Conservation (phyloP, 1,140 invertebrate species). For the Rhyzopertha dominica region DNA sequence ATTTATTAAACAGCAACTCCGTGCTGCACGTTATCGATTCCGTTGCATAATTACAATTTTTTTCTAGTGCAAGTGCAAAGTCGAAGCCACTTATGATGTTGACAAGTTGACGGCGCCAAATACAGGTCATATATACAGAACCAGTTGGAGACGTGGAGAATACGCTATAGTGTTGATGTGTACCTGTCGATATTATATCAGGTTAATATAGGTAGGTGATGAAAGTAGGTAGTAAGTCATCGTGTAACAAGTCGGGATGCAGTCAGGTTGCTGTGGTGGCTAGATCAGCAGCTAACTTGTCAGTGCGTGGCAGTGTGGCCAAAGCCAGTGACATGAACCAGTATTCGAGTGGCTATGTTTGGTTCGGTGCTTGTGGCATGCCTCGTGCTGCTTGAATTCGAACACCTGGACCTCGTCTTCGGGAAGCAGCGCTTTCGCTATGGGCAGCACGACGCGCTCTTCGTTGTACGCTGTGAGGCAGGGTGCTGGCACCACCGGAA, state of each 20-base stretch:
- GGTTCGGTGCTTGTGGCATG: neutral
- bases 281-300: conserved; percentile 13
- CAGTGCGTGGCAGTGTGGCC: conserved; percentile 15
- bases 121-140: too few species aligned
- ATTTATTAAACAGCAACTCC: too few species aligned
- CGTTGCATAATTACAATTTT: too few species aligned
- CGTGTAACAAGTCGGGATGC: conserved; percentile 22
- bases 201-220: too few species aligned
- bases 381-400: conserved; percentile 7
- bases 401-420: conserved; percentile 9
- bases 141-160: too few species aligned
- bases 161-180: too few species aligned
- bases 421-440: conserved; percentile 16
- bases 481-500: conserved; percentile 14
- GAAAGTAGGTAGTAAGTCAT: too few species aligned
- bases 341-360: conserved; percentile 11
- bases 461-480: conserved; percentile 24
- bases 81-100: too few species aligned
- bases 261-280: conserved; percentile 15
- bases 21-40: too few species aligned
- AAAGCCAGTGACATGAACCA: conserved; percentile 14
- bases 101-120: too few species aligned
- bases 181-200: too few species aligned
- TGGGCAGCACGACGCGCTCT: conserved; percentile 22
- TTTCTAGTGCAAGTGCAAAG: too few species aligned